Evolutionary conservation across 2,888 invertebrate genomes (phyloP), one percentile per base, ranked within the genome.

Genomic region (Callyntrura sp.): DNA sequence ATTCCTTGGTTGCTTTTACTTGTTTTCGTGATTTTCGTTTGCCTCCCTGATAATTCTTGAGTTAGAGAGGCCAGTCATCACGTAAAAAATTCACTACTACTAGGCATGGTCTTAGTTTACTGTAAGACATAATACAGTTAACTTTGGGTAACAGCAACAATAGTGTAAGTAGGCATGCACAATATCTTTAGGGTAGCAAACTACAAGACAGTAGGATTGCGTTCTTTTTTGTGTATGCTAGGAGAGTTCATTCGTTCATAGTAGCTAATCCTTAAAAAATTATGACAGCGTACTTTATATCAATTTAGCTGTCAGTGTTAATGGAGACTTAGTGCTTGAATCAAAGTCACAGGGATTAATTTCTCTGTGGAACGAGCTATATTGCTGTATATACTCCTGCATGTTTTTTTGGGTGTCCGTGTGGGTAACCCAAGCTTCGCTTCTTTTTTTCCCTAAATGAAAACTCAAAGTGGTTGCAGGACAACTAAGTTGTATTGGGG

Each of bases 211-310:
- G 51, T 3, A 51, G 20, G 48, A 3, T 78, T 11, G 55, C 28
- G 79, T 55, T 79, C 23, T 65, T 45, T 45, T 45, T 17, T 68
- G 70, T 45, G 70, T 70, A 35, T 35, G 35, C 35, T 35, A 35
- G 35, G 2, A 35, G 12, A 45, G 35, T 57, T 60, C 25, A 43
- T 57, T 81, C 28, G 73, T 73, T 85, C 62, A 76, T 85, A 85
- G 85, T 17, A 85, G 85, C 90, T 93, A 93, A 93, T 93, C 93
- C 93, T 93, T 92, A 93, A 93, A 93, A 93, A 93, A 93, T 93
- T 93, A 93, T 93, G 93, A 93, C 93, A 92, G 92, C 92, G 93
- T 93, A 93, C 92, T 93, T 93, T 92, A 93, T 93, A 93, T 93
- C 93, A 93, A 93, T 93, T 92, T 92, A 93, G 91, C 91, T 93